A percentile compares a stretch with the other conserved stretches of the same genome.
These are phyloP conservation scores for Lacerta bilineata DNA, from an alignment of 2,797 vertebrate species.

Conservation along the genomic window DNA sequence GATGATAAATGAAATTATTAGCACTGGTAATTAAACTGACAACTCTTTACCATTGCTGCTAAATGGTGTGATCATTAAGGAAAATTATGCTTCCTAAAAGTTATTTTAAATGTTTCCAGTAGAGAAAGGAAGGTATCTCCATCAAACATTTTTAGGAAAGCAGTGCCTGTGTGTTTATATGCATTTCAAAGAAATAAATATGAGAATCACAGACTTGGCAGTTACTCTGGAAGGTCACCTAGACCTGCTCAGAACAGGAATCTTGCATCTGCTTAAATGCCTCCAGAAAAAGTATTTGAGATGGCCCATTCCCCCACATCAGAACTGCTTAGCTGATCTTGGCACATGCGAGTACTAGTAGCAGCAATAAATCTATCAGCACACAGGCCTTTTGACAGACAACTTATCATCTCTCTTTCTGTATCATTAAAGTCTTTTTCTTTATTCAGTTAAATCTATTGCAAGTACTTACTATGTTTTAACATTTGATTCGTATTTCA, in stretches of 20 bases:
- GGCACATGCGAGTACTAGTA: not conserved
- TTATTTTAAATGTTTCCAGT: conserved; percentile 14
- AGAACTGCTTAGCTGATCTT: not conserved
- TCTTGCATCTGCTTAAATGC: too few relatives aligned
- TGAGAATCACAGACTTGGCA: too few relatives aligned
- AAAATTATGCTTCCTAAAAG: not conserved
- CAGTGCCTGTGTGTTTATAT: conserved; percentile 35
- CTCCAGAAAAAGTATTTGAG: too few relatives aligned
- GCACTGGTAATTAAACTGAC: conserved; percentile 10
- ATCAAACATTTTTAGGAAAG: not conserved
- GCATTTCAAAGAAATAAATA: not conserved
- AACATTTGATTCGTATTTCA: conserved; percentile 52
- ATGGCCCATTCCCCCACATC: not conserved
- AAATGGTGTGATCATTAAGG: conserved; percentile 24
- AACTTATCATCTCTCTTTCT: conserved; percentile 52
- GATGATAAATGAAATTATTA: conserved; percentile 29
- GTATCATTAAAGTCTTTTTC: conserved; percentile 49
- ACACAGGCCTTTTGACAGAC: conserved; percentile 48
- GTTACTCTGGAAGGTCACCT: too few relatives aligned
- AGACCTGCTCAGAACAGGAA: too few relatives aligned
- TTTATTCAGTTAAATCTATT: conserved; percentile 66
- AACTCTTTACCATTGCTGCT: conserved; percentile 11
- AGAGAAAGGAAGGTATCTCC: not conserved
- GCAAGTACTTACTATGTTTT: conserved; percentile 46
- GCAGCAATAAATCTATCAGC: not conserved